Percentiles rank a stretch among this genome's conserved stretches.
Evolutionary conservation across 2,797 vertebrate species (phyloP).

Genomic region (Natrix natrix): DNA sequence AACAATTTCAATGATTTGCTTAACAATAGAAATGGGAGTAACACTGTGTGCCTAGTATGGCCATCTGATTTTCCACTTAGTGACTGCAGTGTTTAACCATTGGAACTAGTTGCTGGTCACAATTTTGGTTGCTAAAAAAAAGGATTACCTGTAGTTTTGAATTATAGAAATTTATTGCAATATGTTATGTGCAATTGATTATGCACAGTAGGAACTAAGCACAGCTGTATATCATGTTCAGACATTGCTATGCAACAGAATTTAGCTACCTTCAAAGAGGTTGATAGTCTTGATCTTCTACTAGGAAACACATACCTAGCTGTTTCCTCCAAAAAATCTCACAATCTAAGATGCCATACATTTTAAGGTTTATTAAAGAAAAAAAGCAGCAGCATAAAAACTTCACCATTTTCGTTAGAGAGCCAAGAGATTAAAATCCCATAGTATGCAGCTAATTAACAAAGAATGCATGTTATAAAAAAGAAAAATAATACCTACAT

Average conservation of each 20-base stretch:
- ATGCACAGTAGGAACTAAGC: background rate
- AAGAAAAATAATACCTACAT: background rate
- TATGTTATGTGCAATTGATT: background rate
- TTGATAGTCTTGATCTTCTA: background rate
- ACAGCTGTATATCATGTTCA: background rate
- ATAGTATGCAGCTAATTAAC: background rate
- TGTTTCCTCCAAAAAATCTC: background rate
- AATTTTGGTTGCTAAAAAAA: background rate
- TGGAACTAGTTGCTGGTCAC: background rate
- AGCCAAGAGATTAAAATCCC: rapidly evolving
- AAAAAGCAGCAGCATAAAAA: background rate
- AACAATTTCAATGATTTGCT: background rate
- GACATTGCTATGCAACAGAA: background rate
- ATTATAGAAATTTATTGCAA: background rate
- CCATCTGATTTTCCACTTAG: background rate
- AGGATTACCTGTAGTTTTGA: background rate
- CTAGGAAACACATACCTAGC: background rate
- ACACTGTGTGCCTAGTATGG: background rate
- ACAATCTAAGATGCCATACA: background rate
- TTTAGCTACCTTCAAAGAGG: background rate
- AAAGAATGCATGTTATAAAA: background rate
- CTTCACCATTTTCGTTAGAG: background rate
- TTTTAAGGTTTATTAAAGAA: background rate
- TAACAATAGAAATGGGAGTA: background rate
- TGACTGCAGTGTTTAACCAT: background rate